These are phyloP conservation scores for Calameuta idolon DNA, from an alignment of 2,888 invertebrate genomes.

Conservation along the genomic window DNA sequence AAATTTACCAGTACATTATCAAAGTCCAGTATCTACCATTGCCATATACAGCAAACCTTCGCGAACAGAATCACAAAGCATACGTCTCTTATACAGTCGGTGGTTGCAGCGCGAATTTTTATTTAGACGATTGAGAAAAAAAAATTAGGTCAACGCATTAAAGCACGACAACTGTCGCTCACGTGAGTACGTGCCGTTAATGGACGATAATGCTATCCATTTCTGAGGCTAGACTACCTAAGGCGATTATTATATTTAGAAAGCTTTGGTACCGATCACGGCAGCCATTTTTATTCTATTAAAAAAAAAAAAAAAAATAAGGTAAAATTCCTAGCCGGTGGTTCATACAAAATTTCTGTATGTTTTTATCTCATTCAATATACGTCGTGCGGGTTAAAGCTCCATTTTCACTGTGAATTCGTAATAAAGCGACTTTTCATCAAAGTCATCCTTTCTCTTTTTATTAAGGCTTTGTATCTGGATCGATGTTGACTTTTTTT, in stretches of 20 bases:
- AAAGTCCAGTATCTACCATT: not conserved
- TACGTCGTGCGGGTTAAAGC: not conserved
- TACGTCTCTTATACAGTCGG: not conserved
- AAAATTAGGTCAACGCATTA: not conserved
- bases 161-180: not conserved
- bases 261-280: not conserved
- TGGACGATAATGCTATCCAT: not conserved
- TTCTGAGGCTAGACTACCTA: not conserved
- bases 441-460: no score
- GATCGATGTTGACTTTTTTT: no score
- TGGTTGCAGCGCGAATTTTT: not conserved
- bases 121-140: not conserved
- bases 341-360: not conserved
- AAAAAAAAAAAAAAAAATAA: not conserved
- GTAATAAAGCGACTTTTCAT: no score
- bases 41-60: not conserved
- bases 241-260: not conserved
- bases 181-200: not conserved
- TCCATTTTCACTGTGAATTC: not conserved
- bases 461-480: no score
- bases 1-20: not conserved
- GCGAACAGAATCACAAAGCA: not conserved
- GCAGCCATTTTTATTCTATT: not conserved
- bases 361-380: not conserved
- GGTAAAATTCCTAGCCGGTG: not conserved